Percentiles rank a stretch among this genome's conserved stretches.
Conservation (phyloP, 2,113 vertebrate genomes). For the Mormyrus iriodes region DNA sequence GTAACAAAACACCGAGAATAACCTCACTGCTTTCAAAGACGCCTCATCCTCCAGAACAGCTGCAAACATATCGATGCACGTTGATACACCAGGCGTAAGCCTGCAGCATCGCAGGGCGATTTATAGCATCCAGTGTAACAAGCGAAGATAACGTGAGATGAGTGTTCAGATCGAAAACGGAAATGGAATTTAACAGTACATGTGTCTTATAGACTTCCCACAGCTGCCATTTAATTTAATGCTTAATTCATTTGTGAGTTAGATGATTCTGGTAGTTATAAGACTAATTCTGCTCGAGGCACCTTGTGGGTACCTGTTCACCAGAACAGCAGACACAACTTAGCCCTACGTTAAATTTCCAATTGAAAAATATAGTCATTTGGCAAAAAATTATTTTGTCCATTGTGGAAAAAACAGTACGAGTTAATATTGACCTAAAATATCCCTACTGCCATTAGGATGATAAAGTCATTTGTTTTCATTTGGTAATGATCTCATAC, state of each 20-base stretch:
- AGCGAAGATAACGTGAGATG: constrained; percentile 1
- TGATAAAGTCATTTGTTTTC: neutral
- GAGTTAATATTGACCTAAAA: neutral
- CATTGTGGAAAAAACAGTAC: neutral
- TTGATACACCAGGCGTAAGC: neutral
- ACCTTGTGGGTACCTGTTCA: neutral
- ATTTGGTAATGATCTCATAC: constrained; percentile 12
- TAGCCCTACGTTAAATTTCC: constrained; percentile 6
- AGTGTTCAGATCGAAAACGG: neutral
- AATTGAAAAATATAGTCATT: neutral
- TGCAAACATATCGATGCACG: neutral
- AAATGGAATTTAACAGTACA: neutral
- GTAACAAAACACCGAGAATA: neutral
- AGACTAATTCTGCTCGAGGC: neutral
- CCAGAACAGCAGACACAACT: neutral
- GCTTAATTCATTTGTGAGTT: neutral
- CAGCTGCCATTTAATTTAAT: constrained; percentile 23
- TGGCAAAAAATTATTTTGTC: neutral
- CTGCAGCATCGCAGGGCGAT: neutral
- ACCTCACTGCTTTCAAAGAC: neutral
- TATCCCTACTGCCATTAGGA: neutral
- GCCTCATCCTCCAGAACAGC: neutral
- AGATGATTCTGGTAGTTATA: neutral
- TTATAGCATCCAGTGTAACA: constrained; percentile 3
- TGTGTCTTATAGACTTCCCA: neutral